Evolutionary conservation across 2,113 vertebrate genomes (phyloP).

Genomic region (Nibea albiflora): DNA sequence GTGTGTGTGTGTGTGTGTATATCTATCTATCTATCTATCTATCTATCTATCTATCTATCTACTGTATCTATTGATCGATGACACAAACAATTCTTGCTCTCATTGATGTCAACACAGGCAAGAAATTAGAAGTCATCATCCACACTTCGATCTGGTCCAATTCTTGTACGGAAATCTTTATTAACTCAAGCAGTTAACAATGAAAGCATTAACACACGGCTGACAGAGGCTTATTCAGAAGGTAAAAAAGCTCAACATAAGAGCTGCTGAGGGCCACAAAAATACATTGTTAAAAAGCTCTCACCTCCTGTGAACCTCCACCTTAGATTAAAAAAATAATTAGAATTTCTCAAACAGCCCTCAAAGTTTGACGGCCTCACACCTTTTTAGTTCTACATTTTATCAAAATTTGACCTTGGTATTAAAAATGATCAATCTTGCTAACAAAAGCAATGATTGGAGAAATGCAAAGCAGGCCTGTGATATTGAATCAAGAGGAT

Average conservation of each 20-base stretch:
- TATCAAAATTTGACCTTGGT: constrained; percentile 5
- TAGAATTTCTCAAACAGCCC: not conserved
- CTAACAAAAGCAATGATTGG: not conserved
- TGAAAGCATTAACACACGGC: not conserved
- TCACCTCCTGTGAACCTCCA: not conserved
- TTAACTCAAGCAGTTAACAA: no score
- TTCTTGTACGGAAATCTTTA: not conserved
- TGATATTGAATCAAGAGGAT: constrained; percentile 9
- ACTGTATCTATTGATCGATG: no score
- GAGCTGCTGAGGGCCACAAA: constrained; percentile 1
- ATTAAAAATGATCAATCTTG: constrained; percentile 2
- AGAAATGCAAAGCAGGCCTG: constrained; percentile 5
- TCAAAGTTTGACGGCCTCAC: not conserved
- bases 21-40: no score
- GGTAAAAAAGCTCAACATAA: constrained; percentile 7
- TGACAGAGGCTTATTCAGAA: not conserved
- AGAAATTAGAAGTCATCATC: not conserved
- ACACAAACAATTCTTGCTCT: not conserved
- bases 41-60: no score
- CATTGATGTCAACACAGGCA: not conserved
- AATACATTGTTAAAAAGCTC: constrained; percentile 6
- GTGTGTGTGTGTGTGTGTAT: no score
- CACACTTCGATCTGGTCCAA: not conserved
- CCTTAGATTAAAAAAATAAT: not conserved
- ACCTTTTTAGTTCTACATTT: not conserved